These are phyloP conservation scores for Toxostoma redivivum DNA, from an alignment of 2,113 vertebrate genomes.

Conservation along the genomic window DNA sequence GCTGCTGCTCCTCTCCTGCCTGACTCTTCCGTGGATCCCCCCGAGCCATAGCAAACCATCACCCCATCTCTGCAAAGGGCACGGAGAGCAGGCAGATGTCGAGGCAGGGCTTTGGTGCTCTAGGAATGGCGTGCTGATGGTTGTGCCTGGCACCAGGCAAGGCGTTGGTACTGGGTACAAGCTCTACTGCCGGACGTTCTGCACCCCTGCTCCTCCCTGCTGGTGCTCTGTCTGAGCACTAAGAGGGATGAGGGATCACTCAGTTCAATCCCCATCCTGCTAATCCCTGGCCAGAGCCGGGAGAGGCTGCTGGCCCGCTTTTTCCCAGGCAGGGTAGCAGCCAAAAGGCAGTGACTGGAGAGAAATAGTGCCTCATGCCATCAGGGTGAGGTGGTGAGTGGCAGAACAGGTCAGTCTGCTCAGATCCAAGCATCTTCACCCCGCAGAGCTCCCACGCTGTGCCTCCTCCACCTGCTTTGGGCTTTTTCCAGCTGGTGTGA, in stretches of 20 bases:
- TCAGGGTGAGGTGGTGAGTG: not conserved
- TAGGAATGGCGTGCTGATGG: accelerated
- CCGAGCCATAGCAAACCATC: accelerated
- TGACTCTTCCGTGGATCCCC: accelerated
- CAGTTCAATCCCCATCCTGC: accelerated
- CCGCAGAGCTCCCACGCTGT: not conserved
- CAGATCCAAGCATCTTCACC: not conserved
- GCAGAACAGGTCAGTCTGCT: not conserved
- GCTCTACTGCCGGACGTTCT: accelerated
- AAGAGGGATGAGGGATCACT: accelerated
- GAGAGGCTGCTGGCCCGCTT: accelerated
- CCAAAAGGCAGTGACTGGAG: not conserved
- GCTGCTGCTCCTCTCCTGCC: not conserved
- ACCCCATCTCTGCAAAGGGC: accelerated
- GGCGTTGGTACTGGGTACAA: accelerated
- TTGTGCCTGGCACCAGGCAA: accelerated
- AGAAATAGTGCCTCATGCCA: not conserved
- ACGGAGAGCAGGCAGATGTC: not conserved
- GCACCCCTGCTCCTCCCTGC: not conserved
- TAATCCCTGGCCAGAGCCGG: not conserved
- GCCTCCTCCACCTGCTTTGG: not conserved
- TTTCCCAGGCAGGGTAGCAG: not conserved
- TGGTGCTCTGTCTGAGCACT: not conserved
- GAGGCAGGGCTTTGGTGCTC: not conserved
- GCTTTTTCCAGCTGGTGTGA: not conserved